These are phyloP conservation scores for Caenorhabditis auriculariae DNA, from an alignment of 2,888 invertebrate species.

Conservation along the genomic window DNA sequence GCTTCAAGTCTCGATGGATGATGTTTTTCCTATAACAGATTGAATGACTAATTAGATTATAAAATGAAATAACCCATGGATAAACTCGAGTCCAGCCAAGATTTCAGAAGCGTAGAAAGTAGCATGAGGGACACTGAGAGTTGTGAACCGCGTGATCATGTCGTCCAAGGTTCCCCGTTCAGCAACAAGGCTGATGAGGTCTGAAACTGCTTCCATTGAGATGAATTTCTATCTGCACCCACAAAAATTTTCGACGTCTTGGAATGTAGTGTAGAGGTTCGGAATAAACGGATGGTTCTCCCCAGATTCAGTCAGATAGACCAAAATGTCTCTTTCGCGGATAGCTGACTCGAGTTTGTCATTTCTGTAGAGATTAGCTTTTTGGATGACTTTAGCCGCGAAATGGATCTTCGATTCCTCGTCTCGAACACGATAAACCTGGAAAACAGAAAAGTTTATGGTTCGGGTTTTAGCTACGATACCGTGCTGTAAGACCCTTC, in stretches of 20 bases:
- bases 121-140: slow-evolving; percentile 84
- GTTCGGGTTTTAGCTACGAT: slow-evolving; percentile 34
- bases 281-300: slow-evolving; percentile 80
- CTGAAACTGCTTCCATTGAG: slow-evolving; percentile 58
- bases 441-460: slow-evolving; percentile 1
- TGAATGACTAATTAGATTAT: neutral
- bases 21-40: slow-evolving; percentile 30
- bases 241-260: slow-evolving; percentile 84
- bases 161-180: slow-evolving; percentile 90
- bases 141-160: slow-evolving; percentile 85
- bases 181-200: slow-evolving; percentile 92
- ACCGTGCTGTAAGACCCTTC: slow-evolving; percentile 96
- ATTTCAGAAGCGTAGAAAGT: slow-evolving; percentile 88
- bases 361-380: slow-evolving; percentile 14
- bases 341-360: slow-evolving; percentile 76
- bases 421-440: slow-evolving; percentile 30
- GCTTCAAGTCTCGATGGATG: slow-evolving; percentile 79
- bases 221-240: slow-evolving; percentile 39
- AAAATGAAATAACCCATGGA: slow-evolving; percentile 39
- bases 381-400: slow-evolving; percentile 32
- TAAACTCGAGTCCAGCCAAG: slow-evolving; percentile 44
- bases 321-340: slow-evolving; percentile 89
- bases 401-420: slow-evolving; percentile 11
- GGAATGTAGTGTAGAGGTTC: slow-evolving; percentile 91
- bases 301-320: slow-evolving; percentile 75